Evolutionary conservation across 2,113 vertebrate genomes (phyloP), one percentile per base, ranked within the genome.

Genomic region (Anolis sagrei): DNA sequence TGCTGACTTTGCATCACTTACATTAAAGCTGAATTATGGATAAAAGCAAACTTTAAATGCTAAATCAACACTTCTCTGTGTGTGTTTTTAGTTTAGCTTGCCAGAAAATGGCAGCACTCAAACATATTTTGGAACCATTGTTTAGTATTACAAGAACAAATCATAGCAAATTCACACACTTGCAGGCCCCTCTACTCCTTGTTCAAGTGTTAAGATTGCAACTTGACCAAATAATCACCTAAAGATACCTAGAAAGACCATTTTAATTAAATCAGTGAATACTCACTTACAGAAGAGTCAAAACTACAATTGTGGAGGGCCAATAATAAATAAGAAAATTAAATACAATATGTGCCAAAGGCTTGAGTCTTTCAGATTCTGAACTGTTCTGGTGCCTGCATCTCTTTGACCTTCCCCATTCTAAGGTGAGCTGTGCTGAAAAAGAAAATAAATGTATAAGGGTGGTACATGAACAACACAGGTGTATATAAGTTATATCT

Each of bases 41-140:
- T 29, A 29, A 29, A 76, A 86, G 36, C 2, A 61, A 27, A 18
- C 27, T 0, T 0, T 36, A 64, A 89, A 5, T 79, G 54, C 34
- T 0, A 66, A 54, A 1, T 58, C 14, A 76, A 89, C 34, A 73
- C 29, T 23, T 86, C 85, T 80, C 49, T 70, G 80, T 87, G 27
- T 81, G n/a, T 51, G 87, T 11, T 73, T 80, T 21, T 51, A 82
- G 27, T 1, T 49, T 54, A 70, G 39, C 5, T 58, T 0, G 29
- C 69, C 78, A 21, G 19, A 54, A 19, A 23, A 0, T 0, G 73
- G 36, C 62, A 66, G 34, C 36, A 66, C 68, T 68, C 48, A 9
- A 21, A 54, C 27, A 51, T 76, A 76, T 51, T 27, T 27, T 48
- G 51, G 39, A 64, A 62, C 36, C 34, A 79, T 64, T 34, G 34